phyloP scores from a whole-genome alignment of 2,888 invertebrate species.

The Sarcophaga variegata region DNA sequence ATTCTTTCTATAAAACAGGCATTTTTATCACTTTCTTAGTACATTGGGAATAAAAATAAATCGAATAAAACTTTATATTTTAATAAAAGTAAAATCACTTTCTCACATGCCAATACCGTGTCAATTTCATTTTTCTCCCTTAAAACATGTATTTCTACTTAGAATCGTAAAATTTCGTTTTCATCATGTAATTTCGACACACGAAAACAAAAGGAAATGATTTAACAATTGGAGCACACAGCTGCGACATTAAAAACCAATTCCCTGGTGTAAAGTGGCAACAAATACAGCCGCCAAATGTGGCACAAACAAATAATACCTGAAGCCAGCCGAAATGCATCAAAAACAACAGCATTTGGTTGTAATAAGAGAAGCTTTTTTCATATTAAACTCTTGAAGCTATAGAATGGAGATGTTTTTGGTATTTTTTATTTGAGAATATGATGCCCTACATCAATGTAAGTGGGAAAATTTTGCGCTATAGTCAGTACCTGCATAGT shows the following conservation, averaged over 20 bases:
- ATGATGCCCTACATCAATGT: too few relatives aligned
- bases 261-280: neutral
- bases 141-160: conserved; percentile 32
- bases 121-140: too few relatives aligned
- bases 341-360: conserved; percentile 5
- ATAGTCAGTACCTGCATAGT: too few relatives aligned
- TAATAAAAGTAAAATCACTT: too few relatives aligned
- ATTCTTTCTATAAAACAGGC: too few relatives aligned
- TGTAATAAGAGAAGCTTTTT: neutral
- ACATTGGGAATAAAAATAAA: too few relatives aligned
- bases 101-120: too few relatives aligned
- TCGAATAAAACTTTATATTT: too few relatives aligned
- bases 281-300: conserved; percentile 12
- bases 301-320: conserved; percentile 26
- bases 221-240: conserved; percentile 10
- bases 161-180: neutral
- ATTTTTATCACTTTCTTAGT: too few relatives aligned
- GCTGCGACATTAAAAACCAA: conserved; percentile 52
- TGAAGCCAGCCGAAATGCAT: neutral
- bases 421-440: too few relatives aligned
- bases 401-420: neutral
- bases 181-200: conserved; percentile 4
- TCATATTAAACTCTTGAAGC: neutral
- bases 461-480: too few relatives aligned
- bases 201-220: conserved; percentile 13